Conservation (phyloP, 2,797 vertebrate genomes). For the Hozukius guyotensis region DNA sequence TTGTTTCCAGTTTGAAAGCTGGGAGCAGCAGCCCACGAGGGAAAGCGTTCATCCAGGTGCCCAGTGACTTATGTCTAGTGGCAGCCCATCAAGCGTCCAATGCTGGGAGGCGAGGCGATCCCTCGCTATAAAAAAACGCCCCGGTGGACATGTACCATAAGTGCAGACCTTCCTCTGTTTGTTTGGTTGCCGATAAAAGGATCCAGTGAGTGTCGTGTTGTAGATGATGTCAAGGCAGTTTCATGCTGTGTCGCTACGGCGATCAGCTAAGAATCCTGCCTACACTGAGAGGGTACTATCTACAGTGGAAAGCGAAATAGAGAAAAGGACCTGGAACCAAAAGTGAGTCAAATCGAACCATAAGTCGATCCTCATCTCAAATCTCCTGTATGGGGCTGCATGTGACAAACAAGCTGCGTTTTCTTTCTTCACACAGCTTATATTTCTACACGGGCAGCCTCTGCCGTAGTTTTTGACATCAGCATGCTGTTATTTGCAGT, state of each 20-base stretch:
- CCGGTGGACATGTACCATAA: no score
- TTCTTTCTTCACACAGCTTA: not conserved
- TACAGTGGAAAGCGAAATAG: not conserved
- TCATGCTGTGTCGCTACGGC: not conserved
- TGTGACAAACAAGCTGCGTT: not conserved
- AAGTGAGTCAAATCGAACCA: not conserved
- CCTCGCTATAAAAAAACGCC: no score
- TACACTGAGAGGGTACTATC: not conserved
- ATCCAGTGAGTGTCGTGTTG: not conserved
- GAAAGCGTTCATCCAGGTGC: no score
- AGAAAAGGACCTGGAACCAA: not conserved
- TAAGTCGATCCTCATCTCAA: not conserved
- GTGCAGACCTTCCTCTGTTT: not conserved
- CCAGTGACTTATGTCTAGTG: no score
- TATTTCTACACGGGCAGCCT: not conserved
- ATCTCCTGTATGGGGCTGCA: not conserved
- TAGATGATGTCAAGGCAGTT: not conserved
- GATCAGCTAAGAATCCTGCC: not conserved
- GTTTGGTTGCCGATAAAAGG: not conserved
- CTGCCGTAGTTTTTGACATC: not conserved
- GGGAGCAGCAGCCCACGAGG: no score
- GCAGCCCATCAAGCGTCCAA: no score
- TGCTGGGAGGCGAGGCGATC: no score
- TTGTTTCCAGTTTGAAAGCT: no score
- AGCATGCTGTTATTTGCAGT: constrained; percentile 23